These are phyloP conservation scores for Vipera ursinii DNA, from an alignment of 2,797 vertebrate species.

Conservation along the genomic window DNA sequence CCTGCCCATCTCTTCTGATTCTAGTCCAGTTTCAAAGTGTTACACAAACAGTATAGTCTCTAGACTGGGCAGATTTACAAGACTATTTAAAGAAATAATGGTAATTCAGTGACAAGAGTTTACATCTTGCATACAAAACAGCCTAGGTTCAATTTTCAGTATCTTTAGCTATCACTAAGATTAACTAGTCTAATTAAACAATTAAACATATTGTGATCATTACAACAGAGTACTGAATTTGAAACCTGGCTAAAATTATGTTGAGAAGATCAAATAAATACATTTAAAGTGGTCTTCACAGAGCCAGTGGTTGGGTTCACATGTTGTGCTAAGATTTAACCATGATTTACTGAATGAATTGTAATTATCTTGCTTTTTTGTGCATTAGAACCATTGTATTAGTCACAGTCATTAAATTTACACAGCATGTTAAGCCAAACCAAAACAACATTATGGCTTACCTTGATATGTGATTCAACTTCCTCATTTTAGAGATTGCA, in stretches of 20 bases:
- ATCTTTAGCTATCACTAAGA: no score
- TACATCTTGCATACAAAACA: background rate
- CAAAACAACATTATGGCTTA: background rate
- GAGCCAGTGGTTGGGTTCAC: background rate
- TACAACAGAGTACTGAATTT: background rate
- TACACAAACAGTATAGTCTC: background rate
- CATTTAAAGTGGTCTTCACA: background rate
- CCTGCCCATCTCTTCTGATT: background rate
- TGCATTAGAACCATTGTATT: background rate
- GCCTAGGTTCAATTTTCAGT: background rate
- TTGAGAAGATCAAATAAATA: background rate
- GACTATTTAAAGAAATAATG: background rate
- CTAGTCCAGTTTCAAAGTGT: background rate
- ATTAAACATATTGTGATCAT: no score
- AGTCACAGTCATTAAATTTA: background rate
- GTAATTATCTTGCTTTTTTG: background rate
- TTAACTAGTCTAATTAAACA: no score
- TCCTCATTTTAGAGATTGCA: background rate
- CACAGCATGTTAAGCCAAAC: background rate
- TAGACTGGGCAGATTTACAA: background rate
- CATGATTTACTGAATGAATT: background rate
- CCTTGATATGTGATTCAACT: background rate
- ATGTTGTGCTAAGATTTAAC: background rate
- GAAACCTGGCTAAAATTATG: background rate
- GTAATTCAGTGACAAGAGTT: background rate